phyloP scores from a whole-genome alignment of 1,140 invertebrate species.

The Drosophila tropicalis region DNA sequence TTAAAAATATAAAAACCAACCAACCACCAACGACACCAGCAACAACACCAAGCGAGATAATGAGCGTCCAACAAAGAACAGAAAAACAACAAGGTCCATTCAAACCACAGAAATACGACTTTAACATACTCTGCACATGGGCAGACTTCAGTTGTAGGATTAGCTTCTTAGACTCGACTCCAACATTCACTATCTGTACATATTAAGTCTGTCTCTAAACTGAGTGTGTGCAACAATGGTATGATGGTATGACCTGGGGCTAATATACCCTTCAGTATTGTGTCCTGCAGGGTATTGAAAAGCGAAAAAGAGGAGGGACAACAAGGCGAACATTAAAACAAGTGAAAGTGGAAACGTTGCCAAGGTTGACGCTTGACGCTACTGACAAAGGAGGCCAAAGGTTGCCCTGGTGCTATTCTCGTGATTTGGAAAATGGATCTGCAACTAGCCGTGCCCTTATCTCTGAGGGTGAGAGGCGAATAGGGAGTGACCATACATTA shows the following conservation, averaged over 20 bases:
- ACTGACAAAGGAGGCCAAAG: conserved; percentile 53
- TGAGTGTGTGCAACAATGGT: no score
- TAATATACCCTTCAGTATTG: no score
- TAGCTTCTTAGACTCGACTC: no score
- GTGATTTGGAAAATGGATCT: conserved; percentile 18
- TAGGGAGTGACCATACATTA: conserved; percentile 1
- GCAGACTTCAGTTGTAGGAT: no score
- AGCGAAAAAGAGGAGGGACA: neutral
- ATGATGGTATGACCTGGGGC: no score
- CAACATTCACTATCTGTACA: no score
- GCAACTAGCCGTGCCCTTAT: conserved; percentile 34
- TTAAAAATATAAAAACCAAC: conserved; percentile 61
- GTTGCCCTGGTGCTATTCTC: conserved; percentile 26
- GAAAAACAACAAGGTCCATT: neutral
- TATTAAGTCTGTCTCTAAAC: no score
- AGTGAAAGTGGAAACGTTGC: conserved; percentile 62
- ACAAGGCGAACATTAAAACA: conserved; percentile 2
- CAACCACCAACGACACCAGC: conserved; percentile 20
- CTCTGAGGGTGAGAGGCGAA: conserved; percentile 32
- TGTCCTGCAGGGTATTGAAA: no score
- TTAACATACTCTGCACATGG: neutral
- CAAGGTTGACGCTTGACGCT: conserved; percentile 45
- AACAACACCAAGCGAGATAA: conserved; percentile 68
- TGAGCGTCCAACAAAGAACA: conserved; percentile 53
- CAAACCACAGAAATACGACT: neutral